These are phyloP conservation scores for Caerostris darwini DNA, from an alignment of 1,140 invertebrate species.

Conservation along the genomic window DNA sequence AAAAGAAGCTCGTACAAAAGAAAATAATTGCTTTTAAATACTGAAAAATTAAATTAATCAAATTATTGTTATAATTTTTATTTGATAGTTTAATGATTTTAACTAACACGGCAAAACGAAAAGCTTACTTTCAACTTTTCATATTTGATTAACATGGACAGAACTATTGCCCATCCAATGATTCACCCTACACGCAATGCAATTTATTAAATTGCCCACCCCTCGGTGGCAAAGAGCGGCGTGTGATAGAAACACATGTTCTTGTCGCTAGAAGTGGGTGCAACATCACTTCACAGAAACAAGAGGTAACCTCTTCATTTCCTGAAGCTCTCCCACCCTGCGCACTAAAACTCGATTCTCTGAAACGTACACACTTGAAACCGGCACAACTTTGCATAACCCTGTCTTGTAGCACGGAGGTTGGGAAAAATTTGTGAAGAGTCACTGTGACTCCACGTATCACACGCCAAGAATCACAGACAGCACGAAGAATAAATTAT, in stretches of 20 bases:
- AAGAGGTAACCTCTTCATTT: conserved; percentile 61
- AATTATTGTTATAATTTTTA: too few relatives aligned
- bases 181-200: not conserved
- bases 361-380: conserved; percentile 2
- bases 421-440: not conserved
- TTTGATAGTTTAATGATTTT: too few relatives aligned
- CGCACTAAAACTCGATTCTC: conserved; percentile 40
- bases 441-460: not conserved
- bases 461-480: not conserved
- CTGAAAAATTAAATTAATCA: too few relatives aligned
- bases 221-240: not conserved
- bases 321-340: not conserved
- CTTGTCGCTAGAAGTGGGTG: conserved; percentile 32
- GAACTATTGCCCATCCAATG: not conserved
- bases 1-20: too few relatives aligned
- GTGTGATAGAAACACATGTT: conserved; percentile 55
- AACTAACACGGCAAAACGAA: too few relatives aligned
- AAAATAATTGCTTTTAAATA: too few relatives aligned
- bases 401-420: not conserved
- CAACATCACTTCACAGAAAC: conserved; percentile 46
- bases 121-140: too few relatives aligned
- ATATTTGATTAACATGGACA: not conserved
- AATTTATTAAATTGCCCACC: conserved; percentile 19
- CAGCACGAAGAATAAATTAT: too few relatives aligned
- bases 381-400: not conserved